These are phyloP conservation scores for Cochlearius cochlearius DNA, from an alignment of 2,113 vertebrate genomes.

Conservation along the genomic window DNA sequence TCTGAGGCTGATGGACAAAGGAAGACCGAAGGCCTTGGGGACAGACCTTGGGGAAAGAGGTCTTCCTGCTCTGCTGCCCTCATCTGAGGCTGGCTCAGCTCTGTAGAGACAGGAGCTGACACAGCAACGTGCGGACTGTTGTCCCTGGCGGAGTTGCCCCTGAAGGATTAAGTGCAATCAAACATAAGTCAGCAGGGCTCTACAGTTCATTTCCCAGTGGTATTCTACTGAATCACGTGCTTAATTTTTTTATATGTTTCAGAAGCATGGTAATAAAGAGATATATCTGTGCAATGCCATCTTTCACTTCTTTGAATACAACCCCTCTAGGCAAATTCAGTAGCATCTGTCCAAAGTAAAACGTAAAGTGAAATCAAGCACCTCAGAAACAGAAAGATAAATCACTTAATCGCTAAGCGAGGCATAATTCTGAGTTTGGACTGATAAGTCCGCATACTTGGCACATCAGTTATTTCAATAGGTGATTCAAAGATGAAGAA, in stretches of 20 bases:
- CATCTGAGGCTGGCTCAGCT: not conserved
- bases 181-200: not conserved
- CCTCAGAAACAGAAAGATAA: not conserved
- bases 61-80: not conserved
- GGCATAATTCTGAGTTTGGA: not conserved
- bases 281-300: not conserved
- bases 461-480: not conserved
- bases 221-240: not conserved
- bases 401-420: not conserved
- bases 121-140: not conserved
- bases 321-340: not conserved
- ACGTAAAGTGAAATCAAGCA: not conserved
- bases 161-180: not conserved
- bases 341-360: not conserved
- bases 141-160: not conserved
- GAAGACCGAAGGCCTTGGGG: not conserved
- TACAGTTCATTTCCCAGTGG: not conserved
- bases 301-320: not conserved
- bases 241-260: constrained; percentile 8
- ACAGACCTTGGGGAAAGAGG: not conserved
- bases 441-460: not conserved
- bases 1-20: not conserved
- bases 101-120: not conserved
- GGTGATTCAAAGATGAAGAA: not conserved
- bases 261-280: not conserved